Evolutionary conservation across 2,888 invertebrate species (phyloP), one percentile per base, ranked within the genome.

Genomic region (Nomada fucata): DNA sequence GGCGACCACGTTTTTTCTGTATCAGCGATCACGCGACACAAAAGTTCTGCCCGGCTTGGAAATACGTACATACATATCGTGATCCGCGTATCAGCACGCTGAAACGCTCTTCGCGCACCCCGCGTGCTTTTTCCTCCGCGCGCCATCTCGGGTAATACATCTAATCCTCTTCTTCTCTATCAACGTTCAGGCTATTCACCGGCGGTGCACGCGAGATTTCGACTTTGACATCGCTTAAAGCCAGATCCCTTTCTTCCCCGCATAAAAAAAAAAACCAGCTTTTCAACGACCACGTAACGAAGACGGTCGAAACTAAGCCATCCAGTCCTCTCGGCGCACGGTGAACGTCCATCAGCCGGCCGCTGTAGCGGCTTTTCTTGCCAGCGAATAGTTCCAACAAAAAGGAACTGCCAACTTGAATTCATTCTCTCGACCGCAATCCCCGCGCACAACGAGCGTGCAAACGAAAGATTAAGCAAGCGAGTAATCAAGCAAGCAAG

Each of bases 381-480:
- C 42, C 36, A n/a, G 9, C 4, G 42, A 15, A n/a, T 44, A 10
- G 47, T 2, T 11, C 13, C 23, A 18, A 18, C n/a, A 74, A 68
- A 59, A 42, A 50, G 18, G 23, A 13, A n/a, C 47, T 47, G 59
- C 47, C 15, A 29, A 7, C 50, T 44, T n/a, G 26, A 68, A 68
- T 74, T 67, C 68, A 59, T 74, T 68, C 68, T 59, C 13, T 18
- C 36, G n/a, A 68, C 57, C 47, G 67, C 73, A 50, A 74, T 67
- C 50, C n/a, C 18, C 9, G 50, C 50, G 20, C 15, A n/a, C 52
- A 7, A n/a, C 50, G 5, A 26, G n/a, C 64, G 20, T 20, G 11
- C 50, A 26, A 53, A 42, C 44, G 18, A 23, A 23, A 20, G 61
- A 44, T 11, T 42, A 36, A 36, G 36, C 7, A 5, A 20, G 15